phyloP scores from a whole-genome alignment of 1,140 invertebrate species.

The Drosophila ercepeae region DNA sequence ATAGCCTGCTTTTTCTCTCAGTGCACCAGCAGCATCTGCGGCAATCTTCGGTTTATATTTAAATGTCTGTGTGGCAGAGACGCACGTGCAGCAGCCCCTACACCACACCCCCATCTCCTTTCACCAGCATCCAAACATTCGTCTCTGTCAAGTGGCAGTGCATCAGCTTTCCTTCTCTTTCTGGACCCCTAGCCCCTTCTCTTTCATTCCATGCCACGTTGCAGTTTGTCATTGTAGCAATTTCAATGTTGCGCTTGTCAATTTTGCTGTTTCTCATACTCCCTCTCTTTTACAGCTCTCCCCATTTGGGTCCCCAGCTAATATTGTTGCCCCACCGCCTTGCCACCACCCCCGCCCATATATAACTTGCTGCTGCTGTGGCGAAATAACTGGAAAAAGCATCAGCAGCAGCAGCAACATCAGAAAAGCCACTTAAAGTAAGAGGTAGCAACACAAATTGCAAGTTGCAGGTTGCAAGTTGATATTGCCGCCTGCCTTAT shows the following conservation, averaged over 20 bases:
- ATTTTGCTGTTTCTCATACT: constrained; percentile 56
- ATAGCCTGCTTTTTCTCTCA: neutral
- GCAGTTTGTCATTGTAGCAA: constrained; percentile 80
- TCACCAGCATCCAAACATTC: constrained; percentile 52
- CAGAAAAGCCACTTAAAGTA: constrained; percentile 65
- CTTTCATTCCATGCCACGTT: constrained; percentile 17
- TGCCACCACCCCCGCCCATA: constrained; percentile 20
- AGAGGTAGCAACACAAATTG: constrained; percentile 44
- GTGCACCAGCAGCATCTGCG: constrained; percentile 62
- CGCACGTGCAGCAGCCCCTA: constrained; percentile 62
- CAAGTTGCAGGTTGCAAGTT: constrained; percentile 28
- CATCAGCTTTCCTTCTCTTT: constrained; percentile 44
- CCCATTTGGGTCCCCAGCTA: constrained; percentile 32
- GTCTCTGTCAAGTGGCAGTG: constrained; percentile 78
- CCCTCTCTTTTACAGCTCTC: constrained; percentile 14
- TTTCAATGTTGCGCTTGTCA: constrained; percentile 81
- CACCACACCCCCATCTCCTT: neutral
- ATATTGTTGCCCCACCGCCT: constrained; percentile 19
- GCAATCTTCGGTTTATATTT: constrained; percentile 78
- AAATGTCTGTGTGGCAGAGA: constrained; percentile 73
- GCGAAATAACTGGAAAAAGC: constrained; percentile 20
- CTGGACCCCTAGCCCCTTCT: neutral
- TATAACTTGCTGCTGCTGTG: constrained; percentile 10
- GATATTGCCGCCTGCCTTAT: too few species aligned
- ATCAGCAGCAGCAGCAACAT: neutral